These are phyloP conservation scores for Calliopsis andreniformis DNA, from an alignment of 1,140 invertebrate genomes.

Conservation along the genomic window DNA sequence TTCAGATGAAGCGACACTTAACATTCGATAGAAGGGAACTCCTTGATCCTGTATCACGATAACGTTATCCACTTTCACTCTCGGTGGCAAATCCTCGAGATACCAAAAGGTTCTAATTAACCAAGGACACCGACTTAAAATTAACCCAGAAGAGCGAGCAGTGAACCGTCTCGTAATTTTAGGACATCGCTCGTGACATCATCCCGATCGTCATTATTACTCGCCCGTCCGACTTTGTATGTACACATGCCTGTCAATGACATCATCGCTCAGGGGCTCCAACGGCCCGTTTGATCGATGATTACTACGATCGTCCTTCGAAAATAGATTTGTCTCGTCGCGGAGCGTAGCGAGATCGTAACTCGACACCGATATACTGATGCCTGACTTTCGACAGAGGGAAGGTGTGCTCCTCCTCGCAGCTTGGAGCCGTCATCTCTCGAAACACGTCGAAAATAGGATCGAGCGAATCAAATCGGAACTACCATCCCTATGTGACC, in stretches of 20 bases:
- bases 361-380: slow-evolving; percentile 25
- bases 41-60: background rate
- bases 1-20: background rate
- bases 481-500: no score
- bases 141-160: slow-evolving; percentile 31
- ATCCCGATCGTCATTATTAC: slow-evolving; percentile 52
- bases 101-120: no score
- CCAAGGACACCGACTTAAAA: background rate
- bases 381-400: background rate
- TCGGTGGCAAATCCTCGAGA: no score
- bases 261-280: slow-evolving; percentile 52
- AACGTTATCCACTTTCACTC: background rate
- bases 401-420: no score
- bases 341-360: background rate
- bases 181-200: slow-evolving; percentile 52
- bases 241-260: slow-evolving; percentile 30
- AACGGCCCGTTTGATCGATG: slow-evolving; percentile 37
- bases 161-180: slow-evolving; percentile 50
- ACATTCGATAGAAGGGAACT: background rate
- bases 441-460: no score
- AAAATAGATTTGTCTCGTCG: slow-evolving; percentile 60
- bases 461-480: no score
- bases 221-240: background rate
- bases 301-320: slow-evolving; percentile 40
- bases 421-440: no score